Percentiles rank a stretch among this genome's conserved stretches.
phyloP scores from a whole-genome alignment of 1,140 invertebrate genomes.

The Papilio glaucus region DNA sequence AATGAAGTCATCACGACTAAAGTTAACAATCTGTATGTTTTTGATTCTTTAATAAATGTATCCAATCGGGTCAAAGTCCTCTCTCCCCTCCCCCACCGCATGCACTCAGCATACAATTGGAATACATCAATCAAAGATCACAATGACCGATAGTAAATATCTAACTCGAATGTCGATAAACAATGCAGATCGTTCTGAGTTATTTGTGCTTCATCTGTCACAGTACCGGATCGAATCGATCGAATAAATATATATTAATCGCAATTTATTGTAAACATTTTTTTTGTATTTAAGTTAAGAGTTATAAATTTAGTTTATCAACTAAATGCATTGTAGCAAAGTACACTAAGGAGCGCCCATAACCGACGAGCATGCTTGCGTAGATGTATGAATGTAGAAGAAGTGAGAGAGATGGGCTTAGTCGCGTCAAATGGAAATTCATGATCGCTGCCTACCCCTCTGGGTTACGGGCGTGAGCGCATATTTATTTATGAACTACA shows the following conservation, averaged over 20 bases:
- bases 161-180: constrained; percentile 28
- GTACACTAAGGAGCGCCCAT: no score
- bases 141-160: constrained; percentile 29
- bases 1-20: constrained; percentile 30
- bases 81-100: neutral
- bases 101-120: constrained; percentile 33
- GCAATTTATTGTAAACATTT: neutral
- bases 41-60: constrained; percentile 11
- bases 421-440: no score
- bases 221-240: neutral
- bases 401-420: no score
- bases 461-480: no score
- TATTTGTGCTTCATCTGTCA: constrained; percentile 4
- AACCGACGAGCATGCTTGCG: no score
- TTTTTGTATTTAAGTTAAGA: neutral
- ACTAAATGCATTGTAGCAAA: no score
- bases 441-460: no score
- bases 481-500: no score
- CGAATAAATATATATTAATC: neutral
- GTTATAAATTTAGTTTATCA: no score
- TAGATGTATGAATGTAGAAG: no score
- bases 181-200: constrained; percentile 5
- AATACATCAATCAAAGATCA: constrained; percentile 34
- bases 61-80: constrained; percentile 32
- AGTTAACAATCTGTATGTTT: neutral